Evolutionary conservation across 2,797 vertebrate species (phyloP), one percentile per base, ranked within the genome.

Genomic region (Dallia pectoralis): DNA sequence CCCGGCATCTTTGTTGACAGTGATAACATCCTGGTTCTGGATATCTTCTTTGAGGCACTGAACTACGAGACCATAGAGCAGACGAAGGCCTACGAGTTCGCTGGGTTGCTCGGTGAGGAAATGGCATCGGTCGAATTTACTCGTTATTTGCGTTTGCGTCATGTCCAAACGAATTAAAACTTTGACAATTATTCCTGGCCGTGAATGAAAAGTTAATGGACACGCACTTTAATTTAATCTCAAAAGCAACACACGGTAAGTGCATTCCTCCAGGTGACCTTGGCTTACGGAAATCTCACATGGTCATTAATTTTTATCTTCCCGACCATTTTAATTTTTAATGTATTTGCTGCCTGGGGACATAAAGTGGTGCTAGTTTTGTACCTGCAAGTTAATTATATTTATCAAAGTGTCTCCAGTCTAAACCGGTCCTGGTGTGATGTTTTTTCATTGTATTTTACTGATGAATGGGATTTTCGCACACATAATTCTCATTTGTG

Each of bases 41-140:
- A 99, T 85, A 98, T 99, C 89, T 99, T 94, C 92, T 99, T 99
- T 33, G 97, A 99, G 87, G 97, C 97, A 0, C 91, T 99, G 83
- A 99, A 99, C 94, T 99, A 98, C 0, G 97, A 99, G 91, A 99
- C 96, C 5, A 99, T 99, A 0, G 97, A 99, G 86, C 97, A 99
- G 93, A 99, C 98, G 92, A 98, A 98, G 86, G 97, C 97, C 14
- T 99, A 99, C 0, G 97, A 99, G 89, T 89, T 99, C 87, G 97
- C 97, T 0, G 97, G 97, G 12, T 93, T 99, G 87, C 92, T 99
- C 81, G 97, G 97, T 98, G 92, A 96, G 95, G 19, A 77, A 64
- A 74, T n/a, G 66, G 65, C 19, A 9, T 14, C 65, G 15, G 32
- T 36, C 51, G 22, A 59, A 59, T 59, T 4, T 3, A 59, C 9